Evolutionary conservation across 2,888 invertebrate genomes (phyloP).

Genomic region (Gari tellinella): DNA sequence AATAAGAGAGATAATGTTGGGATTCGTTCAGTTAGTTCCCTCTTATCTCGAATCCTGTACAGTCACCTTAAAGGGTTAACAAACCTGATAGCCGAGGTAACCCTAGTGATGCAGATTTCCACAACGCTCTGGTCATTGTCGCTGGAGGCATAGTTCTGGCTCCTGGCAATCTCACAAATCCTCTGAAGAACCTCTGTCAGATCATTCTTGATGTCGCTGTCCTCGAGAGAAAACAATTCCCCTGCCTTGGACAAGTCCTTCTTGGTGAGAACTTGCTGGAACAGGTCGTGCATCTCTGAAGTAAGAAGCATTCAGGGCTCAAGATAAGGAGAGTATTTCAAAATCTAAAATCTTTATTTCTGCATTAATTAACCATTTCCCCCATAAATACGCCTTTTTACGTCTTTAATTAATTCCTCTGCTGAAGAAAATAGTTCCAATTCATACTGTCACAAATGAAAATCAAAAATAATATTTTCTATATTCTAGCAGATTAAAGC

Average conservation of each 20-base stretch:
- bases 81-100: constrained; percentile 93
- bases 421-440: too few species aligned
- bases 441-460: too few species aligned
- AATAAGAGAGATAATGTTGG: too few species aligned
- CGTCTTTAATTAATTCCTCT: too few species aligned
- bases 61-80: not conserved
- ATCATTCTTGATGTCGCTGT: constrained; percentile 89
- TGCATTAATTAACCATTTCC: too few species aligned
- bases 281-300: constrained; percentile 86
- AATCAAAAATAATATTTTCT: too few species aligned
- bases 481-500: too few species aligned
- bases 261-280: constrained; percentile 94
- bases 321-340: too few species aligned
- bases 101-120: constrained; percentile 96
- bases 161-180: constrained; percentile 90
- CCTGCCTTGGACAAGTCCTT: constrained; percentile 95
- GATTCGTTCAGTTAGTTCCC: too few species aligned
- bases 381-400: too few species aligned
- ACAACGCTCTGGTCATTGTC: constrained; percentile 97
- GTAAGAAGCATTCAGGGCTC: too few species aligned
- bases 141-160: constrained; percentile 92
- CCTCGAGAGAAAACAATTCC: constrained; percentile 94
- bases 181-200: constrained; percentile 86
- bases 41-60: not conserved
- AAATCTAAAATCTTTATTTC: too few species aligned